Evolutionary conservation across 2,888 invertebrate genomes (phyloP).

Genomic region (Graphium colonna): DNA sequence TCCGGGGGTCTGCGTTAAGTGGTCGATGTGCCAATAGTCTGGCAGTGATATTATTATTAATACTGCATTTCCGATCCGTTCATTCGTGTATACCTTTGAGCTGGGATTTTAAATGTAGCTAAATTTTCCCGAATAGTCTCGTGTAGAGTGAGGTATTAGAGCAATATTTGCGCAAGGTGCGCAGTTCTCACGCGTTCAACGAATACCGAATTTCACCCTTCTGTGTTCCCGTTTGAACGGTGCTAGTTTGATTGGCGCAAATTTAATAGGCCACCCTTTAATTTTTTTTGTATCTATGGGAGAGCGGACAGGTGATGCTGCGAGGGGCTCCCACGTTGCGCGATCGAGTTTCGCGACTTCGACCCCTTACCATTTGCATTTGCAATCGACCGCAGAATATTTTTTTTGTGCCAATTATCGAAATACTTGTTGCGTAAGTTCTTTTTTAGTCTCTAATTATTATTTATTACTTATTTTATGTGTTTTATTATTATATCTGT

Average conservation of each 20-base stretch:
- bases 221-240: conserved; percentile 30
- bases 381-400: too few species aligned
- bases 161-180: conserved; percentile 4
- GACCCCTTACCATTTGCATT: conserved; percentile 31
- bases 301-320: conserved; percentile 42
- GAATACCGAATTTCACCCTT: conserved; percentile 29
- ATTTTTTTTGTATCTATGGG: conserved; percentile 39
- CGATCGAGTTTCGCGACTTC: conserved; percentile 43
- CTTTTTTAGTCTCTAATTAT: too few species aligned
- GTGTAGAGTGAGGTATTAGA: too few species aligned
- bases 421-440: too few species aligned
- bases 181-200: conserved; percentile 10
- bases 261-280: conserved; percentile 32
- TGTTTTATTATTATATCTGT: too few species aligned
- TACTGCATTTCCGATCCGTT: conserved; percentile 32
- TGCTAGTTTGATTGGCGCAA: conserved; percentile 35
- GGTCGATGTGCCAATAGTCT: conserved; percentile 31
- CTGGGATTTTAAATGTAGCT: conserved; percentile 13
- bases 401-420: too few species aligned
- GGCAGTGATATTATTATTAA: conserved; percentile 35
- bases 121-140: too few species aligned
- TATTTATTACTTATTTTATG: too few species aligned
- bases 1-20: conserved; percentile 25
- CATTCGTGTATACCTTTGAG: conserved; percentile 9
- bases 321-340: conserved; percentile 39